Evolutionary conservation across 2,113 vertebrate genomes (phyloP), one percentile per base, ranked within the genome.

Genomic region (Balaeniceps rex): DNA sequence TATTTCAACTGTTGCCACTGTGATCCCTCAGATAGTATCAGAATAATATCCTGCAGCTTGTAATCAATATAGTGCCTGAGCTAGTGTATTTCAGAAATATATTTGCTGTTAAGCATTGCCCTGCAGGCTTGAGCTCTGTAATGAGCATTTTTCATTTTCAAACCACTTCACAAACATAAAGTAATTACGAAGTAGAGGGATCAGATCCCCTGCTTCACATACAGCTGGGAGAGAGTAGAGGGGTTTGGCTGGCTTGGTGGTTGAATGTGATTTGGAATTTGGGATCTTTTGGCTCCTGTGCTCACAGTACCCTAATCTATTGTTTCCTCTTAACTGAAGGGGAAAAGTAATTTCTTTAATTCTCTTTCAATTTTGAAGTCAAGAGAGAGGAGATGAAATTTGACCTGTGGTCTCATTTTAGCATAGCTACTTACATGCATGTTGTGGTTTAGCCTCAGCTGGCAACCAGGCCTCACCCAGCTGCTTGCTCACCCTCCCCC

Each of bases 101-200:
- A 19, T 93, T 77, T 90, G 84, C 92, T 97, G 90, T 91, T 92
- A 34, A 93, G 95, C 80, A 83, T 86, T 96, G 90, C 97, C 97
- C 96, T 93, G 83, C 93, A 94, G 97, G 97, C 93, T 93, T 74
- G 85, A 92, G 90, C 64, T 97, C 90, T 88, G 95, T 97, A 97
- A 97, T 96, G 85, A 97, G 95, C 92, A 70, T 93, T 95, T 92
- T 69, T 88, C 96, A 88, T 96, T 96, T 97, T 34, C 92, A 95
- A 95, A 88, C 83, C 93, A 51, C 96, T 92, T 88, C 76, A 55
- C 88, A 97, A 97, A 96, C 93, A 96, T 66, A 22, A 88, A 86
- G 85, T 90, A 95, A 96, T 97, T 97, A 94, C 3, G n/a, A 86
- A 78, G 86, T 74, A n/a, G 68, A 81, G 86, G 90, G 90, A 81